Base-by-base conservation (phyloP, 2,797 vertebrate genomes). In the Amblyraja radiata region DNA sequence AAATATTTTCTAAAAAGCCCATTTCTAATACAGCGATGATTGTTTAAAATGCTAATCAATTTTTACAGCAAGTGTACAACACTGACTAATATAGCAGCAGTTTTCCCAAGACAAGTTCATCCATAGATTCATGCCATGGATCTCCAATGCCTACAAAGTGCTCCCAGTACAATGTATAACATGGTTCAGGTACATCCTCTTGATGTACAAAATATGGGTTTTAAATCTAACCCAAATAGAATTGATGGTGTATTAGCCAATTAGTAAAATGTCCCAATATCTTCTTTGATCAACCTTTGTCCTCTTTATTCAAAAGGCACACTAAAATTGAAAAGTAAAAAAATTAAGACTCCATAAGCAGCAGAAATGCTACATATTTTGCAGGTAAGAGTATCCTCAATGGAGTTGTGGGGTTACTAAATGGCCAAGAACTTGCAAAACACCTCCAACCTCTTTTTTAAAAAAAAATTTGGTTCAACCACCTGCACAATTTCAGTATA, bases 71-170 rank as follows among this genome's bases (percentile, higher is more conserved):
- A 96, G 94, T 94, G 96, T 96, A 96, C 96, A 96, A 97, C 96
- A 96, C 95, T 94, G 96, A 96, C 96, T 97, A 97, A 96, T 97
- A 98, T 99, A 99, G 98, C 98, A 99, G 98, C 98, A 98, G 94
- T 95, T 96, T 96, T 96, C 96, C 97, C 95, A 96, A 95, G 97
- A 97, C 96, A 97, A 95, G 95, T 95, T 95, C 97, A 96, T 96
- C 94, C 96, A 96, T 95, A 95, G 94, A 94, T 95, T 95, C 95
- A 94, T 94, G 93, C 95, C 95, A 96, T 96, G 96, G 95, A 95
- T 95, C 96, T 95, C 95, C 94, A 97, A 96, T 97, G 97, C 97
- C 97, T 97, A 97, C 97, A 99, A 99, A 99, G 98, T 99, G 98
- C 98, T 99, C 96, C 96, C 97, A 97, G 96, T 97, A 96, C 96